These are phyloP conservation scores for Limosa lapponica DNA, from an alignment of 2,797 vertebrate species.

Conservation along the genomic window DNA sequence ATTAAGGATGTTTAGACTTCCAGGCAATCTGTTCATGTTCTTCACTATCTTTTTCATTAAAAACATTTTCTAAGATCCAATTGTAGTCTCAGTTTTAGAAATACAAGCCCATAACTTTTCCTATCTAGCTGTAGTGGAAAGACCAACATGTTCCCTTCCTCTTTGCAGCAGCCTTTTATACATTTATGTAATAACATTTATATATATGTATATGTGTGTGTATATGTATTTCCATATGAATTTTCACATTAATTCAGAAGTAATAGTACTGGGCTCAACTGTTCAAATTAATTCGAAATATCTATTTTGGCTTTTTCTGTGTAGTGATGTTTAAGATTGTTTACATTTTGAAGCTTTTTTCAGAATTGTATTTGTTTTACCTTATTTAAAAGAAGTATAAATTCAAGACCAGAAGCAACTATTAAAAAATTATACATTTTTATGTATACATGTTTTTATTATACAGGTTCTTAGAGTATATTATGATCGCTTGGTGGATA, in stretches of 20 bases:
- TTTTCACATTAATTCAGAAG: neutral
- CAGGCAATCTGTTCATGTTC: neutral
- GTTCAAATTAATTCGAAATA: neutral
- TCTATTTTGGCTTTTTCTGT: neutral
- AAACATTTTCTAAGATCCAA: neutral
- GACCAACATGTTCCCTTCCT: neutral
- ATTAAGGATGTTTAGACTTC: neutral
- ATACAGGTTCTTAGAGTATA: slow-evolving; percentile 89
- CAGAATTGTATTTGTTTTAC: neutral
- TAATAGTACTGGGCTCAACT: neutral
- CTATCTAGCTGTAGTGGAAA: neutral
- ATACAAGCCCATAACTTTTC: neutral
- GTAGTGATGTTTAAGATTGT: neutral
- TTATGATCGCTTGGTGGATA: slow-evolving; percentile 90
- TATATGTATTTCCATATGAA: neutral
- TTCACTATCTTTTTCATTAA: neutral
- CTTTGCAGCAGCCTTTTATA: neutral
- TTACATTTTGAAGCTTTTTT: neutral
- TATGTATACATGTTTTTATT: no score
- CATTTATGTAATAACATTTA: neutral
- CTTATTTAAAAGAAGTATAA: neutral
- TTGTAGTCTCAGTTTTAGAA: neutral
- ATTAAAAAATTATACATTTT: neutral
- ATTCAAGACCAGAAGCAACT: neutral
- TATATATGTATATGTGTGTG: neutral